Evolutionary conservation across 2,888 invertebrate species (phyloP), one percentile per base, ranked within the genome.

Genomic region (Apodemia zela): DNA sequence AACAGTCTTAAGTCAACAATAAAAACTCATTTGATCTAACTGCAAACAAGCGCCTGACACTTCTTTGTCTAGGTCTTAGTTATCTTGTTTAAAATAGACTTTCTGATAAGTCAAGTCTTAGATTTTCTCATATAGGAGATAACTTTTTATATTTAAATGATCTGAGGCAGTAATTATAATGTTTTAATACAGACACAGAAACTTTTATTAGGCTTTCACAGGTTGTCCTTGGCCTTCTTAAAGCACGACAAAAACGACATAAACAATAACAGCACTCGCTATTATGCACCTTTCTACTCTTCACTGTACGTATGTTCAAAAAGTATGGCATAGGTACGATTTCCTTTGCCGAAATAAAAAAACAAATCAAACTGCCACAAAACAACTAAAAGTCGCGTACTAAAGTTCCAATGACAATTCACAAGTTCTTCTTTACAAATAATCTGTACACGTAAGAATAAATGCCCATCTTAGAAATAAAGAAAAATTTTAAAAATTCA

Each of bases 241-340:
- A 65, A 1, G 88, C 82, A 66, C 87, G 79, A 66, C 91, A 91
- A 67, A 79, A 83, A 18, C 84, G 75, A 69, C 91, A 91, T 61
- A 86, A 70, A 65, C 90, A 91, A 38, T 80, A 68, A 67, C 81
- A 79, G 64, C 81, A 80, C 68, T 87, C 87, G 29, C 79, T 79
- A 63, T 69, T 76, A 67, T 90, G 90, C 86, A 79, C 85, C 87
- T 82, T 85, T 78, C 85, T 76, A 72, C 82, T 81, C 85, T 80
- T 83, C 74, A 68, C 69, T 62, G 73, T 75, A 74, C 80, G 80
- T 75, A 75, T 76, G 71, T 74, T 72, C 78, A 79, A 67, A 72
- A 83, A 82, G 87, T 81, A 87, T 87, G 87, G 83, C 91, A 91
- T 90, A 82, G 68, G 90, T 88, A 87, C 78, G 88, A 89, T 84